A percentile compares a stretch with the other conserved stretches of the same genome.
Evolutionary conservation across 35 echinoderm and acorn worm genomes (phyloP).

Genomic region (Apostichopus japonicus): DNA sequence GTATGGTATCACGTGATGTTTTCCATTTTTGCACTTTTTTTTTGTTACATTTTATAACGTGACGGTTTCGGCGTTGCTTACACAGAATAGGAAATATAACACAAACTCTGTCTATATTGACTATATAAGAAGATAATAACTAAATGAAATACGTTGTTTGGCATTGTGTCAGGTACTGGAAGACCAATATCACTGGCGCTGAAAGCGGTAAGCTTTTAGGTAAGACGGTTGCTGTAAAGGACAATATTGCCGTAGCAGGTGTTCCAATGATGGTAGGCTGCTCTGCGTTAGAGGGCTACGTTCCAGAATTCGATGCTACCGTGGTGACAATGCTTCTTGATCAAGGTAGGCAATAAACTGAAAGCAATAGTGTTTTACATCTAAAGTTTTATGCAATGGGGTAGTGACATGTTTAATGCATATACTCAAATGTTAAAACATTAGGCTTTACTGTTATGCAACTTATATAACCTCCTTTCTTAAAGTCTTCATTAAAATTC

Average conservation of each 20-base stretch:
- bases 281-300: constrained; percentile 61
- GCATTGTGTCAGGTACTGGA: constrained; percentile 59
- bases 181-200: constrained; percentile 61
- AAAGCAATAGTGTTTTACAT: neutral
- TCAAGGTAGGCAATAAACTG: constrained; percentile 39
- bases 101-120: no score
- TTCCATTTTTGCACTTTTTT: no score
- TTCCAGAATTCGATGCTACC: constrained; percentile 73
- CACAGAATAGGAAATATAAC: no score
- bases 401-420: no score
- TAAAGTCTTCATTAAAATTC: no score
- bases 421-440: no score
- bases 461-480: no score
- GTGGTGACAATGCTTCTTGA: constrained; percentile 79
- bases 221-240: constrained; percentile 80
- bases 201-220: constrained; percentile 51
- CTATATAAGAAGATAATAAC: no score
- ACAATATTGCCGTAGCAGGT: constrained; percentile 70
- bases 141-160: neutral
- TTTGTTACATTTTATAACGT: no score
- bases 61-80: no score
- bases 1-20: no score
- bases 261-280: constrained; percentile 79
- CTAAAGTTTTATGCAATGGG: neutral
- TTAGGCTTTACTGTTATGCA: no score